phyloP scores from a whole-genome alignment of 2,113 vertebrate genomes.

The Python bivittatus region DNA sequence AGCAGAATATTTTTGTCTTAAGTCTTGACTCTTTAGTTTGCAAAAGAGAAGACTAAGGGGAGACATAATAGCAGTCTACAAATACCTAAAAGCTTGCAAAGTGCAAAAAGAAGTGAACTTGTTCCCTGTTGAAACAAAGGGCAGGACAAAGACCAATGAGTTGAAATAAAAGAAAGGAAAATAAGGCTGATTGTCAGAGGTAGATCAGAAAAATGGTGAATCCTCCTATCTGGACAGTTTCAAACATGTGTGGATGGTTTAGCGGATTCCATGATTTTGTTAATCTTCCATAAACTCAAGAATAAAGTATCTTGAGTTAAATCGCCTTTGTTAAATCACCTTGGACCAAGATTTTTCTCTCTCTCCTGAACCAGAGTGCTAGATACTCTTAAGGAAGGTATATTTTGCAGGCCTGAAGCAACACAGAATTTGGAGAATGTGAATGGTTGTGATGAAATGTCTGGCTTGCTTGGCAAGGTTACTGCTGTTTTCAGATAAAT shows the following conservation, averaged over 20 bases:
- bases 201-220: too few relatives aligned
- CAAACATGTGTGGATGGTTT: too few relatives aligned
- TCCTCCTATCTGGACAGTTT: too few relatives aligned
- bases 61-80: too few relatives aligned
- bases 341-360: conserved; percentile 6
- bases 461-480: not conserved
- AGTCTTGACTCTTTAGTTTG: conserved; percentile 21
- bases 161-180: too few relatives aligned
- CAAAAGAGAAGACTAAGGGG: too few relatives aligned
- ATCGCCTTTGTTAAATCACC: conserved; percentile 25
- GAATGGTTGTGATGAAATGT: not conserved
- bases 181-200: too few relatives aligned
- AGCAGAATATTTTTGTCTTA: conserved; percentile 54
- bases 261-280: too few relatives aligned
- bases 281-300: conserved; percentile 30
- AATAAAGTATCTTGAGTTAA: conserved; percentile 39
- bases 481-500: conserved; percentile 25
- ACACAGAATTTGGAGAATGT: not conserved
- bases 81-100: too few relatives aligned
- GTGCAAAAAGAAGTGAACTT: too few relatives aligned
- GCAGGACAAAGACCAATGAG: too few relatives aligned
- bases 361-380: conserved; percentile 43
- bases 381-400: conserved; percentile 18
- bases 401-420: conserved; percentile 21
- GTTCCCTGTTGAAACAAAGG: too few relatives aligned